Evolutionary conservation across 2,113 vertebrate genomes (phyloP).

Genomic region (Micronycteris hirsuta): DNA sequence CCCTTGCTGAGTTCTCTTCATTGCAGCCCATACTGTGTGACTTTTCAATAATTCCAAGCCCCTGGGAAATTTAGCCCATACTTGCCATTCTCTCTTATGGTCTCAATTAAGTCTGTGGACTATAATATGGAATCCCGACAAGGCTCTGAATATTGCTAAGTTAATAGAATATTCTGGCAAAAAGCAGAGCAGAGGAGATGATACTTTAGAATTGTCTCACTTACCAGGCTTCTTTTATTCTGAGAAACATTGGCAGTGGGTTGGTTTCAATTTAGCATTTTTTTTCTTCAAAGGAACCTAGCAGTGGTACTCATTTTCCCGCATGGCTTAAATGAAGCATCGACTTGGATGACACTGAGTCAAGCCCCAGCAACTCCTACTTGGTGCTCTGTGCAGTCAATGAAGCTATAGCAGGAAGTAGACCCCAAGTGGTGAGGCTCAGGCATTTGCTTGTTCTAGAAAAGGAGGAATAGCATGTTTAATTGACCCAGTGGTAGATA

Average conservation of each 20-base stretch:
- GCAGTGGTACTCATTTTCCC: constrained; percentile 27
- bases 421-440: neutral
- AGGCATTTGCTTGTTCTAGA: neutral
- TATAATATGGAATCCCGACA: constrained; percentile 59
- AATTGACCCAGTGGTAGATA: constrained; percentile 31
- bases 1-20: neutral
- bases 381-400: constrained; percentile 14
- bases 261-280: constrained; percentile 67
- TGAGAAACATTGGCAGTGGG: constrained; percentile 45
- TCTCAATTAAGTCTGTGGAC: constrained; percentile 58
- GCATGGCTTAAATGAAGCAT: constrained; percentile 43
- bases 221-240: constrained; percentile 55
- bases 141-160: constrained; percentile 59
- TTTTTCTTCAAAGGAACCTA: constrained; percentile 64
- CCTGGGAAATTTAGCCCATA: constrained; percentile 40
- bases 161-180: constrained; percentile 65
- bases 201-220: constrained; percentile 45
- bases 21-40: neutral
- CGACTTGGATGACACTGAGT: constrained; percentile 1
- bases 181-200: constrained; percentile 31
- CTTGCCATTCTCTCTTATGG: constrained; percentile 50
- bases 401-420: constrained; percentile 24
- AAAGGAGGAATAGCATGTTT: constrained; percentile 25
- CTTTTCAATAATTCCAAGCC: constrained; percentile 38
- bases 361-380: neutral